A percentile compares a stretch with the other conserved stretches of the same genome.
These are phyloP conservation scores for Anthopleura xanthogrammica DNA, from an alignment of 92 coral and sea anemone genomes.

Conservation along the genomic window DNA sequence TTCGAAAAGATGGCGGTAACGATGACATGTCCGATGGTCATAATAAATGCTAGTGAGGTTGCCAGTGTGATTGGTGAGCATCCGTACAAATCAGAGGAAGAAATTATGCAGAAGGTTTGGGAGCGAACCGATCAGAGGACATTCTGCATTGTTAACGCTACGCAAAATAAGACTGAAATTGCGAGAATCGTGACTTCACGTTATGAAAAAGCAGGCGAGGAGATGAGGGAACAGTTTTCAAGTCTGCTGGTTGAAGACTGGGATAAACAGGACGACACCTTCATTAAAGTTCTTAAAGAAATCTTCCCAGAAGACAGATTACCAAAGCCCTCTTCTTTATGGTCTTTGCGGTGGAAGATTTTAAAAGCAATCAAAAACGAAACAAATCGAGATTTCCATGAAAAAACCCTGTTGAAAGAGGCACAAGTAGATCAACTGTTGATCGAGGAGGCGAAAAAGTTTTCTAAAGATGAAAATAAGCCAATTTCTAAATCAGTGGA, in stretches of 20 bases:
- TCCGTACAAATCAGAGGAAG: constrained; percentile 58
- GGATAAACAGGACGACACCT: constrained; percentile 31
- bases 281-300: constrained; percentile 36
- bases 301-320: constrained; percentile 16
- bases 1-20: constrained; percentile 54
- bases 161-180: constrained; percentile 52
- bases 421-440: constrained; percentile 49
- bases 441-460: constrained; percentile 45
- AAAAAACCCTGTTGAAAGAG: constrained; percentile 51
- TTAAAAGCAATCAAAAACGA: constrained; percentile 53
- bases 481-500: constrained; percentile 71
- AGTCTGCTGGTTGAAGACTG: constrained; percentile 32
- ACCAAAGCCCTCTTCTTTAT: background rate
- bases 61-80: constrained; percentile 86
- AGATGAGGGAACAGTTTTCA: constrained; percentile 13
- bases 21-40: constrained; percentile 13
- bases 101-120: constrained; percentile 79
- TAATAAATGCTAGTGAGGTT: constrained; percentile 81
- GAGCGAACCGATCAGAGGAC: constrained; percentile 68
- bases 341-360: constrained; percentile 30
- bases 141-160: constrained; percentile 73
- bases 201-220: constrained; percentile 18
- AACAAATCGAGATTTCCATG: constrained; percentile 47
- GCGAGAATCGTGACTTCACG: constrained; percentile 36
- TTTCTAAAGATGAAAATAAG: constrained; percentile 74